A percentile compares a stretch with the other conserved stretches of the same genome.
Conservation (phyloP, 2,888 invertebrate genomes). For the Anodontia alba region DNA sequence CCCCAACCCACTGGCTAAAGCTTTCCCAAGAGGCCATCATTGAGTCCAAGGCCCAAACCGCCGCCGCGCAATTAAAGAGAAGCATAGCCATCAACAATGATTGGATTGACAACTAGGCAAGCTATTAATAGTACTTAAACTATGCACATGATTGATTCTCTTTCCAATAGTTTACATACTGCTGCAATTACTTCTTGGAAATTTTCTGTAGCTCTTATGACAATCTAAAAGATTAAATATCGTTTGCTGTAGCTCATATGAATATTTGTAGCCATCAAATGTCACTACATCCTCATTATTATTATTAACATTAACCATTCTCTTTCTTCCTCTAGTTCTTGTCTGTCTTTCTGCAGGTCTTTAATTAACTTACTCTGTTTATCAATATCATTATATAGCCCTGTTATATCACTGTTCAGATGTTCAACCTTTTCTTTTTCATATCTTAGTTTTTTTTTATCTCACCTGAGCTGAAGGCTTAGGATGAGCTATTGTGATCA, state of each 20-base stretch:
- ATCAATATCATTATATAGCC: neutral
- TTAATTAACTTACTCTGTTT: neutral
- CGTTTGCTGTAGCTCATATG: neutral
- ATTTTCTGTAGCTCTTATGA: neutral
- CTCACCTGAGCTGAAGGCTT: too few relatives aligned
- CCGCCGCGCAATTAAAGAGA: too few relatives aligned
- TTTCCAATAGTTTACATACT: slow-evolving; percentile 3
- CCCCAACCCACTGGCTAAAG: too few relatives aligned
- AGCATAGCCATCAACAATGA: too few relatives aligned
- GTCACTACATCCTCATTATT: neutral
- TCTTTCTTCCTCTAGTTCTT: slow-evolving; percentile 1
- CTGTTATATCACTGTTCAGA: neutral
- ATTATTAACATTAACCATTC: slow-evolving; percentile 3
- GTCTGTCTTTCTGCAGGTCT: neutral
- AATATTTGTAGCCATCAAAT: neutral
- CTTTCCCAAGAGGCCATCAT: too few relatives aligned
- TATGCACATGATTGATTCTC: neutral
- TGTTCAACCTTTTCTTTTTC: neutral
- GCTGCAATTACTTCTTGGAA: neutral
- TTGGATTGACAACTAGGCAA: too few relatives aligned
- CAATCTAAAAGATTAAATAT: neutral
- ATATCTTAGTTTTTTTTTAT: neutral
- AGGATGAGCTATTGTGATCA: too few relatives aligned
- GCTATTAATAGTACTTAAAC: neutral
- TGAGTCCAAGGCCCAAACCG: too few relatives aligned